Base-by-base conservation (phyloP, 2,113 vertebrate genomes). In the Lophura nycthemera region DNA sequence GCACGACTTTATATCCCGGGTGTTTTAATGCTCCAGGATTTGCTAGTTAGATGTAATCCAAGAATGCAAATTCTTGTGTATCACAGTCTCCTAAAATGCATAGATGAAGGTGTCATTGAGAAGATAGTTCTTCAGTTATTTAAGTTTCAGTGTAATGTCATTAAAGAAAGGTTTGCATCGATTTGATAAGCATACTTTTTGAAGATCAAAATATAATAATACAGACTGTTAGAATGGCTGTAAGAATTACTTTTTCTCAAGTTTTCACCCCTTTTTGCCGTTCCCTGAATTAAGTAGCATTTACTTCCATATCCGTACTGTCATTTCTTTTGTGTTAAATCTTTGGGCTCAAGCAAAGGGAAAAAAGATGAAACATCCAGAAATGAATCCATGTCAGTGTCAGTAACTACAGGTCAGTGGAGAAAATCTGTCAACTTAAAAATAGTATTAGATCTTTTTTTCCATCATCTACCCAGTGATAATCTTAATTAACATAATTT, bases 41-140 rank as follows among this genome's bases (percentile, higher is more conserved):
- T 85, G 25, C 25, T 29, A 22, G 54, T 32, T 32, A 78, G 8
- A 34, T 67, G 71, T 3, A 38, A 70, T 61, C 18, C n/a, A n/a
- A 85, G 79, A 65, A 65, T 42, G 8, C 25, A 13, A 67, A 36
- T 71, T 81, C 5, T 64, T 79, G 25, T 40, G 4, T 73, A n/a
- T 7, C 5, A 40, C 4, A 18, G 48, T 0, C 4, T 54, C 60
- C 15, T 57, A 47, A 30, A 17, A 30, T 19, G 10, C 4, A 2
- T 17, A 52, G 11, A 32, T 2, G 6, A 54, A 70, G 14, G 5
- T 20, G 2, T 45, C 32, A 13, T 0, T 56, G 42, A 61, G 59
- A 76, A 64, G 5, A 17, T 32, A 10, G 3, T 50, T 84, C 50
- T 87, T 84, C 9, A 36, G 45, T 78, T 82, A 21, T 65, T 8